phyloP scores from a whole-genome alignment of 2,888 invertebrate genomes.

The Automeris io region DNA sequence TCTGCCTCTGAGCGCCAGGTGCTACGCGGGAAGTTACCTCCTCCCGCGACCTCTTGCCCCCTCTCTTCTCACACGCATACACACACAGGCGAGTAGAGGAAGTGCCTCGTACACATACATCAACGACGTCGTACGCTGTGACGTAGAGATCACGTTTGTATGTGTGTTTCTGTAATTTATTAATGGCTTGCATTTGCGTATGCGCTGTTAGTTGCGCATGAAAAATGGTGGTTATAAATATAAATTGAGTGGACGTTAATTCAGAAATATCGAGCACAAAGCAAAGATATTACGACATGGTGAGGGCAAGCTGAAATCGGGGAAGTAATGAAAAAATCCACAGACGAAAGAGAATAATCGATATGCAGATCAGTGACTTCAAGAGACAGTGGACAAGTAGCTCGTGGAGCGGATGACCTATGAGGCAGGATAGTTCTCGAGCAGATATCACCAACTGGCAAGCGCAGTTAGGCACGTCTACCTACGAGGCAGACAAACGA shows the following conservation, averaged over 20 bases:
- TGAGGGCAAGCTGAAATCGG: no score
- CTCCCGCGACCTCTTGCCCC: slow-evolving; percentile 20
- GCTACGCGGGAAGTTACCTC: slow-evolving; percentile 67
- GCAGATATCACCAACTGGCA: no score
- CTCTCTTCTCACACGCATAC: slow-evolving; percentile 34
- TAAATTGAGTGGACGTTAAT: slow-evolving; percentile 57
- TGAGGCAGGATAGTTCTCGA: no score
- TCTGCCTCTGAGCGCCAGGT: slow-evolving; percentile 71
- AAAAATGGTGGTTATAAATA: slow-evolving; percentile 64
- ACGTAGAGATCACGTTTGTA: slow-evolving; percentile 41
- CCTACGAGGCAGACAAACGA: no score
- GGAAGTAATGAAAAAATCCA: no score
- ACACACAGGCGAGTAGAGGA: slow-evolving; percentile 35
- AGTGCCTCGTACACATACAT: slow-evolving; percentile 34
- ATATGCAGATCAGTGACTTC: no score
- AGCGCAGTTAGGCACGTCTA: no score
- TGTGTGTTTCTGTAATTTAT: slow-evolving; percentile 68
- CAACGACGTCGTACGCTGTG: slow-evolving; percentile 25
- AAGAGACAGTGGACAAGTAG: no score
- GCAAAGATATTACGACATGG: slow-evolving; percentile 30
- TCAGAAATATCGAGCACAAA: slow-evolving; percentile 50
- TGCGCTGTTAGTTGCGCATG: slow-evolving; percentile 54
- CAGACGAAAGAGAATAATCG: no score
- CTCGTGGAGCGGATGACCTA: no score
- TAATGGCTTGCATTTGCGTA: slow-evolving; percentile 66